Base-by-base conservation (phyloP, 1,140 invertebrate genomes). In the Triops cancriformis region DNA sequence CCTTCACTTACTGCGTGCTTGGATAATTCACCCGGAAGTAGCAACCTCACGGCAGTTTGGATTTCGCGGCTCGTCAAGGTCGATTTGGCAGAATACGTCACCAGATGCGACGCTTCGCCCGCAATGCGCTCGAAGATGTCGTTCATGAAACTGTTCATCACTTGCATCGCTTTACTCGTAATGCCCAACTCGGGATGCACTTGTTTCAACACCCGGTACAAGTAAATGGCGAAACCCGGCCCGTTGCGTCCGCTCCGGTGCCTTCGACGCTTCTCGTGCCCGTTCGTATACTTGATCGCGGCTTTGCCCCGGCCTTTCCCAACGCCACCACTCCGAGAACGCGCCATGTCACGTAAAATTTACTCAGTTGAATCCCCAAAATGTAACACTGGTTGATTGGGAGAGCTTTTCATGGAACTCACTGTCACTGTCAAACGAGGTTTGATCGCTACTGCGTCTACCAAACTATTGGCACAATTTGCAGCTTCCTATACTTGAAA, bases 111-210 rank as follows among this genome's bases (percentile, higher is more conserved):
- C 18, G 84, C 80, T 82, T 85, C 85, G 12, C 80, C 80, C 23
- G 84, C 83, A 75, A 85, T 84, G 74, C 84, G 76, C 76, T 85
- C 84, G 80, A 85, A 85, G n/a, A 85, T 81, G 79, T 85, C 84
- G 75, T 84, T 84, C 74, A 85, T 86, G 81, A 86, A 87, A 26
- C 82, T 84, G 80, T 87, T 87, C 86, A 87, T 88, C 80, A 87
- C 86, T 26, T 81, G 81, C 86, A 87, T 87, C 42, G 87, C 86
- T 81, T 87, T 87, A 51, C 81, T 83, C 14, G 86, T 87, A 76
- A 88, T 84, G 23, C 86, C 86, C 75, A 86, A 86, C 80, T 87
- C 85, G 10, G 86, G 86, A 75, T 86, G 85, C 31, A 86, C 86
- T 81, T 85, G 84, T 81, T 86, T 87, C 73, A 85, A 80, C 7